These are phyloP conservation scores for Seriola aureovittata DNA, from an alignment of 2,113 vertebrate genomes.

Conservation along the genomic window DNA sequence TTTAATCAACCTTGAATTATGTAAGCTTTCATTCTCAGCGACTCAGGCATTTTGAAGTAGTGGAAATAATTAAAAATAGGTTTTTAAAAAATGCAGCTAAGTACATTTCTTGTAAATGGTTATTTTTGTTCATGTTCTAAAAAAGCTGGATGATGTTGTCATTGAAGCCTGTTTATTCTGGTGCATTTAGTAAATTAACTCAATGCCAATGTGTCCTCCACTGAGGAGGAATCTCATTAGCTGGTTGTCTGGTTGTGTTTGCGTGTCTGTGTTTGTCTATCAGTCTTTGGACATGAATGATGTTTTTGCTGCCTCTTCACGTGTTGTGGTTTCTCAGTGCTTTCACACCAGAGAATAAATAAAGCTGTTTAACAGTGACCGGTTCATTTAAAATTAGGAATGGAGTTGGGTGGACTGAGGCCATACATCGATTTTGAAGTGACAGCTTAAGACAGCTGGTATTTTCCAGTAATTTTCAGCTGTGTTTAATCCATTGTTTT, in stretches of 20 bases:
- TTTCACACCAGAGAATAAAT: background rate
- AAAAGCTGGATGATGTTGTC: conserved; percentile 6
- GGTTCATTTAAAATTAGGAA: background rate
- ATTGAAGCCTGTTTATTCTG: conserved; percentile 15
- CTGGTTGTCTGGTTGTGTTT: conserved; percentile 4
- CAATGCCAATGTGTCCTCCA: conserved; percentile 8
- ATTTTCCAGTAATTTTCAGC: background rate
- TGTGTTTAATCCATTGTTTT: background rate
- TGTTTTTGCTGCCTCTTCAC: background rate
- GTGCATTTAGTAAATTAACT: conserved; percentile 21
- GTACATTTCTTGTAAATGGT: background rate
- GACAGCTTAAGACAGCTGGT: background rate
- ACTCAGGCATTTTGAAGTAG: background rate
- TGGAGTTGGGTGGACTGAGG: background rate
- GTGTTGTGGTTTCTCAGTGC: background rate
- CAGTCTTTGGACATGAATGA: background rate
- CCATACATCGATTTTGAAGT: background rate
- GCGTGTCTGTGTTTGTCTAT: background rate
- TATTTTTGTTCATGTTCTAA: background rate
- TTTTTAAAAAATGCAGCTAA: background rate
- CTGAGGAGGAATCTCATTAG: conserved; percentile 30
- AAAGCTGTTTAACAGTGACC: background rate
- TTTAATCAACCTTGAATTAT: conserved; percentile 37
- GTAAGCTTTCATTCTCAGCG: background rate
- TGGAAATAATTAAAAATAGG: background rate